phyloP scores from a whole-genome alignment of 2,888 invertebrate genomes.

The Oscheius sp. region DNA sequence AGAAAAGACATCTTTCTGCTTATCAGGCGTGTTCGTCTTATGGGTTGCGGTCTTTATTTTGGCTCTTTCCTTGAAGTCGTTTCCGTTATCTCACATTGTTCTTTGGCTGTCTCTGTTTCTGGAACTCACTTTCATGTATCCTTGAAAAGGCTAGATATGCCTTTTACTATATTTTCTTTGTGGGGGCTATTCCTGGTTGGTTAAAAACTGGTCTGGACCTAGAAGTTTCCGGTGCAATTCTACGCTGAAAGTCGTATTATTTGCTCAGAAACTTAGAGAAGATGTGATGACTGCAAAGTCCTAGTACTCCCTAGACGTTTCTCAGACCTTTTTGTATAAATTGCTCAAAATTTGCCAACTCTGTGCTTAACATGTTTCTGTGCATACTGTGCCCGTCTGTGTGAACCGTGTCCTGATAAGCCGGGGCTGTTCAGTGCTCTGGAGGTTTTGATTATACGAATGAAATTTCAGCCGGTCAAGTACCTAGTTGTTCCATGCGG shows the following conservation, averaged over 20 bases:
- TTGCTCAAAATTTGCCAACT: not conserved
- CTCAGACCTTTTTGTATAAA: not conserved
- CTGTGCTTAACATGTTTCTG: not conserved
- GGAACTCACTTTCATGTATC: too few relatives aligned
- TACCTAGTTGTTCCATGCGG: too few relatives aligned
- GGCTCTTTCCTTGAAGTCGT: not conserved
- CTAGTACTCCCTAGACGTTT: too few relatives aligned
- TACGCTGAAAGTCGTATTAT: too few relatives aligned
- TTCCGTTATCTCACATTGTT: too few relatives aligned
- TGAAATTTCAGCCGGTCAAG: too few relatives aligned
- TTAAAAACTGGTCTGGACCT: not conserved
- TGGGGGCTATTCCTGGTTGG: not conserved
- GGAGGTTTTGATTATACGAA: too few relatives aligned
- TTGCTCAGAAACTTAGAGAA: too few relatives aligned
- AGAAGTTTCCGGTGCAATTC: too few relatives aligned
- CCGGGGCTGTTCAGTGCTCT: not conserved
- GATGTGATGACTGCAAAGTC: too few relatives aligned
- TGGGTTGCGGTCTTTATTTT: not conserved
- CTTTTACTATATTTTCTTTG: not conserved
- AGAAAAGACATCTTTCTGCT: not conserved
- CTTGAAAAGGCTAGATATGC: not conserved
- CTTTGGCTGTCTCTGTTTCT: too few relatives aligned
- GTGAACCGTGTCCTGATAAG: conserved; percentile 10
- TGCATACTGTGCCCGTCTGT: conserved; percentile 16
- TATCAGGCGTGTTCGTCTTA: not conserved